A percentile compares a stretch with the other conserved stretches of the same genome.
Evolutionary conservation across 2,113 vertebrate genomes (phyloP).

Genomic region (Sinocyclocheilus maitianheensis): DNA sequence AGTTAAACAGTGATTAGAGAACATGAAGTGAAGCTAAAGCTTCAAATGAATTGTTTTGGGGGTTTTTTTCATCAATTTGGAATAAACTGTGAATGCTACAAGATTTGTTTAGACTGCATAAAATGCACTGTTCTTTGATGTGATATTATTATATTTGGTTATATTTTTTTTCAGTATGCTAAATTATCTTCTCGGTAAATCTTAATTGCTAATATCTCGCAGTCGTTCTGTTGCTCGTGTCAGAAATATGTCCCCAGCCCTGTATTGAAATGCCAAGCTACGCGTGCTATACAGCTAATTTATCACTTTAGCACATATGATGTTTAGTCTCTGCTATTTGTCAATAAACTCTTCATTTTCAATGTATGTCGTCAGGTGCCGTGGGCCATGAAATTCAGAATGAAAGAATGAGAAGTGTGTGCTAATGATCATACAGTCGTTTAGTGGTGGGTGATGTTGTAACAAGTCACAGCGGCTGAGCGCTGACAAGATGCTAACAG

Average conservation of each 20-base stretch:
- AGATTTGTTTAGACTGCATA: background rate
- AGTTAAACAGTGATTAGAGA: conserved; percentile 11
- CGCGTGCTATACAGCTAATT: background rate
- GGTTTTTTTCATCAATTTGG: background rate
- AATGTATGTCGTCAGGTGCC: background rate
- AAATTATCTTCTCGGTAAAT: background rate
- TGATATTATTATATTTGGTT: background rate
- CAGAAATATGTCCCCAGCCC: conserved; percentile 16
- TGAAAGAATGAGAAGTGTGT: background rate
- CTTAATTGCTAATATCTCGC: conserved; percentile 28
- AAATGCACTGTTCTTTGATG: background rate
- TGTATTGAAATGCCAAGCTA: conserved; percentile 34
- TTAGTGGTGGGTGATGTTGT: conserved; percentile 1
- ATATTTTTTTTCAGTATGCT: background rate
- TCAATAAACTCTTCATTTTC: conserved; percentile 13
- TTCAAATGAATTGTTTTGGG: background rate
- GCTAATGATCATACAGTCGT: conserved; percentile 25
- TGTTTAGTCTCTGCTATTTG: conserved; percentile 6
- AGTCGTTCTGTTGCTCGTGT: background rate
- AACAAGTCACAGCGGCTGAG: background rate
- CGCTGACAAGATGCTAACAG: conserved; percentile 17
- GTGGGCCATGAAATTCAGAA: background rate
- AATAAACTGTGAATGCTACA: background rate
- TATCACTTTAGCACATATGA: background rate
- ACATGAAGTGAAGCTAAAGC: conserved; percentile 5